A percentile compares a stretch with the other conserved stretches of the same genome.
phyloP scores from a whole-genome alignment of 1,140 invertebrate genomes.

The Andricus grossulariae region DNA sequence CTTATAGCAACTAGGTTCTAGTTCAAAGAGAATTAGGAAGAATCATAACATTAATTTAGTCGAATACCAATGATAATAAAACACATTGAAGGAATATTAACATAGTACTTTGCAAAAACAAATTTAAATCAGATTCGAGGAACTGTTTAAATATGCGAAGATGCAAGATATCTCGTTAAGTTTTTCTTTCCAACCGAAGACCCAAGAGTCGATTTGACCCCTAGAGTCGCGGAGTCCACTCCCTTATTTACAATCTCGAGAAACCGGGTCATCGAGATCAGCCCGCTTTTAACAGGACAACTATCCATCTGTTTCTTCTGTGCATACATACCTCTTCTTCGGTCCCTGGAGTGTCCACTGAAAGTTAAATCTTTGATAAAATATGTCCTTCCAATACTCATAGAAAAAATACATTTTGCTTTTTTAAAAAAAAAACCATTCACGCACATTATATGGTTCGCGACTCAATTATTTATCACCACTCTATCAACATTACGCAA shows the following conservation, averaged over 20 bases:
- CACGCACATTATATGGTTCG: background rate
- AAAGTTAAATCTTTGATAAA: background rate
- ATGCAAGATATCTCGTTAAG: background rate
- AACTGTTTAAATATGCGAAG: too few species aligned
- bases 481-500: background rate
- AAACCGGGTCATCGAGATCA: conserved; percentile 43
- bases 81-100: too few species aligned
- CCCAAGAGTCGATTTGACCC: background rate
- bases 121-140: too few species aligned
- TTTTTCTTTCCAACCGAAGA: background rate
- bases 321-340: background rate
- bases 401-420: background rate
- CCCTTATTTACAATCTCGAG: conserved; percentile 34
- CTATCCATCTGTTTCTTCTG: conserved; percentile 9
- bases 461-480: conserved; percentile 25
- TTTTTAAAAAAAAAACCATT: conserved; percentile 5
- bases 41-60: too few species aligned
- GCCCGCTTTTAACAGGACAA: background rate
- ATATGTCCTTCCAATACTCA: conserved; percentile 6
- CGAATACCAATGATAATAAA: too few species aligned
- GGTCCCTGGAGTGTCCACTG: background rate
- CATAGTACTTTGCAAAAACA: too few species aligned
- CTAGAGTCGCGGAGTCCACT: background rate
- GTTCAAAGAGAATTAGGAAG: too few species aligned
- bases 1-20: too few species aligned